Evolutionary conservation across 2,888 invertebrate species (phyloP), one percentile per base, ranked within the genome.

Genomic region (Drosophila paramelanica): DNA sequence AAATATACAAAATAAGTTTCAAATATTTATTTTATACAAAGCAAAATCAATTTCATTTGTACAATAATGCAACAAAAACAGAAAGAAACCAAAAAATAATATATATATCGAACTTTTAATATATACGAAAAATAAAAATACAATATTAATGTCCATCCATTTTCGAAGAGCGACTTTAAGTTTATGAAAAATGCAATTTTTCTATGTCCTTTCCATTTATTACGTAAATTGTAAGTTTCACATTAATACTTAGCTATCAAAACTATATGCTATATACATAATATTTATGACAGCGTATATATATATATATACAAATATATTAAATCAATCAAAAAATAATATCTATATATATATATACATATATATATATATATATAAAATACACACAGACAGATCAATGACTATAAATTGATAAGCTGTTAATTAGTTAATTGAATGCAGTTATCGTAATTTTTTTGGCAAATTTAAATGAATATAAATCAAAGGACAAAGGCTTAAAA

Each of bases 391-490:
- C 36, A 66, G 20, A 53, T 60, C 66, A 64, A 50, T 36, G 45
- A 60, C 25, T 60, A 53, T 62, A 70, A 66, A 66, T 71, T 73
- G 83, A 73, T 71, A 77, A 85, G 82, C 88, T 89, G 87, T 87
- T 87, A 87, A 79, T 89, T 87, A 86, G 81, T 79, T 87, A 89
- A 81, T 84, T 84, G 80, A 82, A 81, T 72, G 65, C 68, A 81
- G 73, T 62, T 84, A 78, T 68, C 61, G 57, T 56, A 72, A 58
- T 33, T 53, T 33, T 53, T 79, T 78, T 66, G 65, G 78, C 69
- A 73, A 65, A 52, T 39, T 58, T 36, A 72, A 66, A 55, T 49
- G 7, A 71, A 56, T 58, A 45, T 52, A 49, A 52, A 52, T 50
- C 36, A 55, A 72, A 58, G 45, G 36, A 65, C 56, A 67, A 56